Conservation (phyloP, 2,113 vertebrate genomes). For the Turdus rufiventris region DNA sequence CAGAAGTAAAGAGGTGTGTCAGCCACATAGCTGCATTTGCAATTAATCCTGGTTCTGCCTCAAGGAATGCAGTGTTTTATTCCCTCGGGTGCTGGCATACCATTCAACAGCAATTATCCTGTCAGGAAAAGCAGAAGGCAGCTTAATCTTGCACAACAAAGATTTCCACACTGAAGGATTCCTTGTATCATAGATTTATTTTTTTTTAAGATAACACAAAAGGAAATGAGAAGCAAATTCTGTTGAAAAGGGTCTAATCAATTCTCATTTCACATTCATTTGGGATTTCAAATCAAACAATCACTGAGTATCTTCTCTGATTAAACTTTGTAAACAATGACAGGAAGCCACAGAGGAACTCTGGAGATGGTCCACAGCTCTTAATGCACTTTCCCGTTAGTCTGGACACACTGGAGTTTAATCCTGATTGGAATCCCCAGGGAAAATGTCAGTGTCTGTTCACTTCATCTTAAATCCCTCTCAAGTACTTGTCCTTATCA, state of each 20-base stretch:
- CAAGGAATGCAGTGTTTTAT: background rate
- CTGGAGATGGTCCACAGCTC: background rate
- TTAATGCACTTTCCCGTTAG: background rate
- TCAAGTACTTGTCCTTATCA: background rate
- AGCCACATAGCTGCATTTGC: background rate
- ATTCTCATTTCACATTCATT: background rate
- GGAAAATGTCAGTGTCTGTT: background rate
- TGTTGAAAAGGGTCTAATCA: background rate
- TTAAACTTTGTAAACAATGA: background rate
- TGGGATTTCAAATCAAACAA: background rate
- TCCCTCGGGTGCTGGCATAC: background rate
- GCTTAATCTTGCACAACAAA: background rate
- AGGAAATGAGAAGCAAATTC: background rate
- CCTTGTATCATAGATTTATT: background rate
- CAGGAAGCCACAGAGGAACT: background rate
- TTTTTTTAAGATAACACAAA: background rate
- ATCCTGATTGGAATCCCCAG: slow-evolving; percentile 21
- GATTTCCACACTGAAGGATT: background rate
- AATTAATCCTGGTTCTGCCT: background rate
- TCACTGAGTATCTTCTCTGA: background rate
- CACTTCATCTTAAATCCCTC: slow-evolving; percentile 19
- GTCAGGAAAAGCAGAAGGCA: background rate
- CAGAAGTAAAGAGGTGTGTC: background rate
- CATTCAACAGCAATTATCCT: background rate
- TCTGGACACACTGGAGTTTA: background rate